Evolutionary conservation across 2,888 invertebrate genomes (phyloP).

Genomic region (Adineta ricciae): DNA sequence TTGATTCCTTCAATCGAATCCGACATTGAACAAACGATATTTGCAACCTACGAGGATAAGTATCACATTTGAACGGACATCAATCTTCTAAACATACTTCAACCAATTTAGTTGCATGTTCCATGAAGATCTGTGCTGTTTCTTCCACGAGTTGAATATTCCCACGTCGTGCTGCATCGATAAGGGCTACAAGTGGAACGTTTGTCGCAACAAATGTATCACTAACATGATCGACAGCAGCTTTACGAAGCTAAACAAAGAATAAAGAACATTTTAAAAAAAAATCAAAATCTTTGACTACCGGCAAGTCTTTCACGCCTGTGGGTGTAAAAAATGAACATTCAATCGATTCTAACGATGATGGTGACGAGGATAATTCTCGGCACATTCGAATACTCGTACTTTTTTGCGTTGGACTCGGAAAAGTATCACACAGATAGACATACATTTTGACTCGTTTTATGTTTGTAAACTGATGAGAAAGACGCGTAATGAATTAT

Average conservation of each 20-base stretch:
- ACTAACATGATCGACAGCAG: conserved; percentile 81
- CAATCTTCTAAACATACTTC: conserved; percentile 63
- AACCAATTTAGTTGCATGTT: conserved; percentile 90
- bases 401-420: background rate
- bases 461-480: no score
- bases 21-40: conserved; percentile 84
- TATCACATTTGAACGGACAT: no score
- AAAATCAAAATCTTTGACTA: background rate
- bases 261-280: no score
- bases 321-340: background rate
- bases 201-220: conserved; percentile 83
- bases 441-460: background rate
- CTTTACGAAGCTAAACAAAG: conserved; percentile 65
- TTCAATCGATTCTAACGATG: background rate
- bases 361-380: conserved; percentile 1
- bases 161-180: conserved; percentile 79
- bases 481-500: background rate
- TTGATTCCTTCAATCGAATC: conserved; percentile 95
- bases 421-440: background rate
- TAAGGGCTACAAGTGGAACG: conserved; percentile 80
- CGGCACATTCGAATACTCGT: background rate
- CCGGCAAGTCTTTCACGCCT: background rate
- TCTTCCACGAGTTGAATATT: conserved; percentile 64
- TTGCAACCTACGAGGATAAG: conserved; percentile 24
- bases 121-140: conserved; percentile 78